A percentile compares a stretch with the other conserved stretches of the same genome.
These are phyloP conservation scores for Hycleus phaleratus DNA, from an alignment of 1,140 invertebrate genomes.

Conservation along the genomic window DNA sequence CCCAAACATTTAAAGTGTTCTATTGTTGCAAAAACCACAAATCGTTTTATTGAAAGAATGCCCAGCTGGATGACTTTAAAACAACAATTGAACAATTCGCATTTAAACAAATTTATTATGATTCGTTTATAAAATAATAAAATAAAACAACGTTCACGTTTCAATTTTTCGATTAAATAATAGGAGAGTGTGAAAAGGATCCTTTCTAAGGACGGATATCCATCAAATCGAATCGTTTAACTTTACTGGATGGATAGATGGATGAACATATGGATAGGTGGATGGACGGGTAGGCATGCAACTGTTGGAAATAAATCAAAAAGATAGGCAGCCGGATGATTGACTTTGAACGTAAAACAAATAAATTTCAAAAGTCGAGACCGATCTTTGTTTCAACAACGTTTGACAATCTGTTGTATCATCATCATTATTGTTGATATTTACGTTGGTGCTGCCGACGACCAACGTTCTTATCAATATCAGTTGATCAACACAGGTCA, in stretches of 20 bases:
- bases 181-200: too few relatives aligned
- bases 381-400: constrained; percentile 2
- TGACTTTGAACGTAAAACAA: constrained; percentile 11
- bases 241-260: too few relatives aligned
- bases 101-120: too few relatives aligned
- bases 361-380: constrained; percentile 11
- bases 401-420: constrained; percentile 7
- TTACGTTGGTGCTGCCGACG: too few relatives aligned
- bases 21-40: constrained; percentile 33
- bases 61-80: constrained; percentile 24
- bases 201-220: too few relatives aligned
- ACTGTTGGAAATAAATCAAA: constrained; percentile 6
- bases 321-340: constrained; percentile 10
- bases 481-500: too few relatives aligned
- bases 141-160: too few relatives aligned
- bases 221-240: constrained; percentile 3
- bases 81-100: constrained; percentile 14
- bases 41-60: constrained; percentile 27
- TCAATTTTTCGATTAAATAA: too few relatives aligned
- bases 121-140: too few relatives aligned
- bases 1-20: constrained; percentile 32
- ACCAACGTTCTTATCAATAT: too few relatives aligned
- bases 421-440: neutral
- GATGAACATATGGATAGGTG: too few relatives aligned
- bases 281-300: too few relatives aligned